phyloP scores from a whole-genome alignment of 92 coral and sea anemone species.

The Anthopleura xanthogrammica region DNA sequence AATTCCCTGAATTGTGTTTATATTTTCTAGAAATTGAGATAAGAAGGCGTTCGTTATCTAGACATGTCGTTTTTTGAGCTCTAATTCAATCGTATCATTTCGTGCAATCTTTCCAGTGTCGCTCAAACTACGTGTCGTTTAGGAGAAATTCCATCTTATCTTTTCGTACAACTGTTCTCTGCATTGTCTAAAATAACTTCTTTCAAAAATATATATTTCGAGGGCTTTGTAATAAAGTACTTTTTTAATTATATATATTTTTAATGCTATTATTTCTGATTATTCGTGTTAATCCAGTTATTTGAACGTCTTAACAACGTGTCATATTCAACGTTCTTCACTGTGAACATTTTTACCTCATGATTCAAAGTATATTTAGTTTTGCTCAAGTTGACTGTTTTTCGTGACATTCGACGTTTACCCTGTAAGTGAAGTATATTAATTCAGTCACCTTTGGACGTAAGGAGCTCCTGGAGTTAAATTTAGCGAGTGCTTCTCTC shows the following conservation, averaged over 20 bases:
- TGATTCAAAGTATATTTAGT: too few relatives aligned
- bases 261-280: too few relatives aligned
- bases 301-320: neutral
- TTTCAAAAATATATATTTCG: too few relatives aligned
- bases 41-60: neutral
- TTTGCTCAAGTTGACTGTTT: neutral
- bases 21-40: neutral
- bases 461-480: conserved; percentile 16
- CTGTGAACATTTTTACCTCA: too few relatives aligned
- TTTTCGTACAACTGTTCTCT: neutral
- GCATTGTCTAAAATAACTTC: too few relatives aligned
- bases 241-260: too few relatives aligned
- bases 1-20: neutral
- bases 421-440: conserved; percentile 25
- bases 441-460: conserved; percentile 23
- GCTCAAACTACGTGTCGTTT: neutral
- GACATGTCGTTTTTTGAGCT: neutral
- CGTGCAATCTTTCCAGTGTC: neutral
- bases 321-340: neutral
- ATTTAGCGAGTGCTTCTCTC: conserved; percentile 27
- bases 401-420: conserved; percentile 26
- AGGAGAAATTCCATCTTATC: neutral
- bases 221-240: too few relatives aligned
- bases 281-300: too few relatives aligned
- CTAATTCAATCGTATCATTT: neutral